Evolutionary conservation across 2,888 invertebrate genomes (phyloP).

Genomic region (Pyrocoelia pectoralis): DNA sequence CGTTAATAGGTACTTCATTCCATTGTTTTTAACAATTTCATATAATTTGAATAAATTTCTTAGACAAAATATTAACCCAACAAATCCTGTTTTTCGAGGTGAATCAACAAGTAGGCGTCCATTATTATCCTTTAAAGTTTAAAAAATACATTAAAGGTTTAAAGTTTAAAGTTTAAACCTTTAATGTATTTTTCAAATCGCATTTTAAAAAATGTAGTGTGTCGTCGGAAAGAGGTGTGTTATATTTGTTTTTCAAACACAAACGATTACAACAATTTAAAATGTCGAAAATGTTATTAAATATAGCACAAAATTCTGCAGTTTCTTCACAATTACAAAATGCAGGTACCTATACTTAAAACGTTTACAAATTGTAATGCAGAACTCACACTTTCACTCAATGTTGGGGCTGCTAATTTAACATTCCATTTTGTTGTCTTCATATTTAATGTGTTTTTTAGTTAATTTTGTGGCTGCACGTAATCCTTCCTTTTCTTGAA

Average conservation of each 20-base stretch:
- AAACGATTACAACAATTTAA: background rate
- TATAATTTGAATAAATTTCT: background rate
- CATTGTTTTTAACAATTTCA: background rate
- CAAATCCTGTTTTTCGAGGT: background rate
- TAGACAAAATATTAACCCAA: background rate
- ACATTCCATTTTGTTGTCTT: background rate
- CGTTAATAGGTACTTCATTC: background rate
- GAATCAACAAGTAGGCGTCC: background rate
- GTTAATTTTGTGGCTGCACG: constrained; percentile 34
- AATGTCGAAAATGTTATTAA: constrained; percentile 5
- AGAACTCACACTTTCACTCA: background rate
- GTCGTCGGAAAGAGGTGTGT: background rate
- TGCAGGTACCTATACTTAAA: background rate
- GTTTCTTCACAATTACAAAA: background rate
- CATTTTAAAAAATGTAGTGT: background rate
- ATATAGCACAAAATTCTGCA: background rate
- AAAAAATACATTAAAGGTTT: no score
- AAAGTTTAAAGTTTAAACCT: no score
- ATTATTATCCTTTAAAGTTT: constrained; percentile 3
- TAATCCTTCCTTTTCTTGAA: constrained; percentile 24
- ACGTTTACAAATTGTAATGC: background rate
- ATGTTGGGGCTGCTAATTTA: background rate
- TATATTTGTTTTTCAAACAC: background rate
- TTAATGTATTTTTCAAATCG: background rate
- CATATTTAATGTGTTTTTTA: constrained; percentile 14